These are phyloP conservation scores for Danio albolineatus DNA, from an alignment of 2,797 vertebrate genomes.

Conservation along the genomic window DNA sequence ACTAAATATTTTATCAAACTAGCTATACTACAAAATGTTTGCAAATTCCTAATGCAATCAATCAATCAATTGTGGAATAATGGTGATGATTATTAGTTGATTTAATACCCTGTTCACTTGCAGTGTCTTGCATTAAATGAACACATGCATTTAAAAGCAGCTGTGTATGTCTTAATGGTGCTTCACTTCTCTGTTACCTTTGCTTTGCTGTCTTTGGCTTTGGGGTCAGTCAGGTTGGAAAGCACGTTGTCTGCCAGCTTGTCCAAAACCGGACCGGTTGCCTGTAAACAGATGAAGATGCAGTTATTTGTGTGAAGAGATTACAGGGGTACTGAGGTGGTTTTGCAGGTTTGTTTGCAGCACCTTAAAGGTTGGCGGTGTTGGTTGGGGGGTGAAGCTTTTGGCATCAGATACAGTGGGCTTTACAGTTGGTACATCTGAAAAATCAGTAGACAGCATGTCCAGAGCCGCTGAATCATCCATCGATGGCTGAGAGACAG, in stretches of 20 bases:
- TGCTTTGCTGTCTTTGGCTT: slow-evolving; percentile 72
- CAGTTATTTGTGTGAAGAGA: not conserved
- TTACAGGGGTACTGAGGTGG: not conserved
- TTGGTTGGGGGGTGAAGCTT: slow-evolving; percentile 41
- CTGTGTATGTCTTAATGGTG: too few species aligned
- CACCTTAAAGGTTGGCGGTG: slow-evolving; percentile 46
- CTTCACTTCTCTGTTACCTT: slow-evolving; percentile 69
- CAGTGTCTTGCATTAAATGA: too few species aligned
- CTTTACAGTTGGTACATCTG: not conserved
- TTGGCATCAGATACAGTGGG: slow-evolving; percentile 35
- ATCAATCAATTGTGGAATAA: too few species aligned
- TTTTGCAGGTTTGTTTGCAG: not conserved
- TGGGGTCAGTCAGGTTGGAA: slow-evolving; percentile 61
- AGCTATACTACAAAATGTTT: too few species aligned
- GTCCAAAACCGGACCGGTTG: slow-evolving; percentile 65
- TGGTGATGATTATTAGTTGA: too few species aligned
- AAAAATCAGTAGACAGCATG: slow-evolving; percentile 75
- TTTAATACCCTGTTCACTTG: too few species aligned
- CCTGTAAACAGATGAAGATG: slow-evolving; percentile 39
- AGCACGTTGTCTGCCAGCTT: slow-evolving; percentile 67
- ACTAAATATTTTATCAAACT: too few species aligned
- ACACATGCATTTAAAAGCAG: too few species aligned
- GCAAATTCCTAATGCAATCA: too few species aligned
- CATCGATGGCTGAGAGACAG: slow-evolving; percentile 62
- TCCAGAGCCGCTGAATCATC: slow-evolving; percentile 75